phyloP scores from a whole-genome alignment of 2,888 invertebrate species.

The Unio pictorum region DNA sequence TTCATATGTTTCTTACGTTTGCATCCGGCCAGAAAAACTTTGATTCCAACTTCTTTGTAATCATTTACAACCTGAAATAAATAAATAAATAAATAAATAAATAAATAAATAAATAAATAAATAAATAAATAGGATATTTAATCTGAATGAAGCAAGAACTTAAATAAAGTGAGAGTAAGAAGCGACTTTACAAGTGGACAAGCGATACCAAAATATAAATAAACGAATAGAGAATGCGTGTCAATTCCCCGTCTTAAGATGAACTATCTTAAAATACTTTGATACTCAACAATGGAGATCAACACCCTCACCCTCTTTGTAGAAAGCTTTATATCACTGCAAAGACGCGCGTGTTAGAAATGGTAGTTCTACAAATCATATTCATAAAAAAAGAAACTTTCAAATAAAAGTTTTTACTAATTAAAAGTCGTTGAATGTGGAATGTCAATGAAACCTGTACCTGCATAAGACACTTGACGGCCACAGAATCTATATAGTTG shows the following conservation, averaged over 20 bases:
- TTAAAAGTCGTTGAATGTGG: too few relatives aligned
- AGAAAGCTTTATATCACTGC: too few relatives aligned
- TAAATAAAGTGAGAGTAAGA: too few relatives aligned
- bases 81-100: slow-evolving; percentile 1
- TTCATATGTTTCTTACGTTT: slow-evolving; percentile 50
- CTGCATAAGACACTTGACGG: slow-evolving; percentile 60
- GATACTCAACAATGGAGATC: too few relatives aligned
- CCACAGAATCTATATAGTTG: slow-evolving; percentile 66
- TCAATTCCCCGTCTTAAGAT: too few relatives aligned
- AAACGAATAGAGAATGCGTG: too few relatives aligned
- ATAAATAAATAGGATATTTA: too few relatives aligned
- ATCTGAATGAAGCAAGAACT: too few relatives aligned
- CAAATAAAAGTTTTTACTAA: not conserved
- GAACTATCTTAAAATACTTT: too few relatives aligned
- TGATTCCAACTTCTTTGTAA: slow-evolving; percentile 63
- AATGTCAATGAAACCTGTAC: slow-evolving; percentile 23
- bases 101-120: slow-evolving; percentile 14
- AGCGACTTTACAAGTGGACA: too few relatives aligned
- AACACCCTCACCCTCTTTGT: too few relatives aligned
- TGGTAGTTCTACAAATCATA: not conserved
- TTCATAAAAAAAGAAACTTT: not conserved
- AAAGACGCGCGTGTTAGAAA: not conserved
- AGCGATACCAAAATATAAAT: too few relatives aligned
- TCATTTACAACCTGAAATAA: slow-evolving; percentile 62
- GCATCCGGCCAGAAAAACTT: slow-evolving; percentile 65